A percentile compares a stretch with the other conserved stretches of the same genome.
Conservation (phyloP, 2,888 invertebrate genomes). For the Danaus chrysippus region DNA sequence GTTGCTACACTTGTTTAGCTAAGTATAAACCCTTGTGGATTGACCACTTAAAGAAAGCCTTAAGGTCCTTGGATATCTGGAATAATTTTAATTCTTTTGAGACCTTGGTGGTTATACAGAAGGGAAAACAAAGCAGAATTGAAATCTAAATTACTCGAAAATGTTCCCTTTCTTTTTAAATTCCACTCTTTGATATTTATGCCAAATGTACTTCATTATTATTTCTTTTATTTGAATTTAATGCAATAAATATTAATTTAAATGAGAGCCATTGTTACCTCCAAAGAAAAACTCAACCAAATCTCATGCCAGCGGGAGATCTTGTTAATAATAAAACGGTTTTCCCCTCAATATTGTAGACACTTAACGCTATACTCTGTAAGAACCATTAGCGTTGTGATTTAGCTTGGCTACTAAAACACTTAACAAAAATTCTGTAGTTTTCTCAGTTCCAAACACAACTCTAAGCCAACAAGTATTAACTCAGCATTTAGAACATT, state of each 20-base stretch:
- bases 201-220: too few species aligned
- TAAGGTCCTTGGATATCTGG: too few species aligned
- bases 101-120: too few species aligned
- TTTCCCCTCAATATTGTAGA: neutral
- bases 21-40: too few species aligned
- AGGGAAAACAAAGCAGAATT: too few species aligned
- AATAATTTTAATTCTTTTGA: too few species aligned
- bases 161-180: too few species aligned
- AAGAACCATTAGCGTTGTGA: slow-evolving; percentile 1
- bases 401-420: slow-evolving; percentile 1
- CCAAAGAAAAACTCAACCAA: neutral
- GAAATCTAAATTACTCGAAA: too few species aligned
- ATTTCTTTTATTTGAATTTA: too few species aligned
- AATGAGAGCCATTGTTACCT: neutral
- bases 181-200: too few species aligned
- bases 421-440: neutral
- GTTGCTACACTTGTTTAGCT: too few species aligned
- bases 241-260: neutral
- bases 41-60: too few species aligned
- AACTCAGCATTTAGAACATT: neutral
- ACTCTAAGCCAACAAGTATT: neutral
- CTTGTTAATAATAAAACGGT: slow-evolving; percentile 1
- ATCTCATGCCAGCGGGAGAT: neutral
- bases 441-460: neutral
- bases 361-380: slow-evolving; percentile 2